Conservation (phyloP, 2,113 vertebrate genomes). For the Alosa alosa region DNA sequence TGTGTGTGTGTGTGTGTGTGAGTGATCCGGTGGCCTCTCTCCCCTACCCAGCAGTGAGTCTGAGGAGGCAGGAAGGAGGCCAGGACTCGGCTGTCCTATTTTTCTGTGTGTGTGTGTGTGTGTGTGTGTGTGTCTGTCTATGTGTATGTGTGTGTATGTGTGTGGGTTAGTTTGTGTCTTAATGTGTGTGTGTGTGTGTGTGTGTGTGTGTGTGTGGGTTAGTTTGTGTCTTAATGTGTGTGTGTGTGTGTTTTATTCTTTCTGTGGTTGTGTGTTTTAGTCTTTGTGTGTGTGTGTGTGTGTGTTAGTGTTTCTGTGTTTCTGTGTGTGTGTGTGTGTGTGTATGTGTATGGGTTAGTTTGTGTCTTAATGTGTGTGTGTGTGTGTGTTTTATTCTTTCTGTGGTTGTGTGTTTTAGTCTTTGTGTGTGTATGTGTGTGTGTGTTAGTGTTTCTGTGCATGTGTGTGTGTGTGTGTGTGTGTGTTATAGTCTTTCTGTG, state of each 20-base stretch:
- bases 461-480: neutral
- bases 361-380: neutral
- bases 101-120: conserved; percentile 25
- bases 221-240: neutral
- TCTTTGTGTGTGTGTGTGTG: neutral
- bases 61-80: too few species aligned
- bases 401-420: neutral
- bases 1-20: conserved; percentile 3
- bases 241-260: neutral
- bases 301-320: neutral
- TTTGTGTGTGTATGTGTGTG: neutral
- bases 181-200: conserved; percentile 8
- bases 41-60: neutral
- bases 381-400: neutral
- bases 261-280: neutral
- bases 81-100: neutral
- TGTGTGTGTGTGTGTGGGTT: neutral
- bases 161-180: neutral
- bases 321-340: neutral
- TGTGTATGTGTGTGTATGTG: conserved; percentile 22
- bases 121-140: conserved; percentile 19
- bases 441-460: neutral
- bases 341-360: too few species aligned
- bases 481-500: neutral
- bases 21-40: neutral